Base-by-base conservation (phyloP, 2,888 invertebrate species). In the Sarcophaga caerulescens region DNA sequence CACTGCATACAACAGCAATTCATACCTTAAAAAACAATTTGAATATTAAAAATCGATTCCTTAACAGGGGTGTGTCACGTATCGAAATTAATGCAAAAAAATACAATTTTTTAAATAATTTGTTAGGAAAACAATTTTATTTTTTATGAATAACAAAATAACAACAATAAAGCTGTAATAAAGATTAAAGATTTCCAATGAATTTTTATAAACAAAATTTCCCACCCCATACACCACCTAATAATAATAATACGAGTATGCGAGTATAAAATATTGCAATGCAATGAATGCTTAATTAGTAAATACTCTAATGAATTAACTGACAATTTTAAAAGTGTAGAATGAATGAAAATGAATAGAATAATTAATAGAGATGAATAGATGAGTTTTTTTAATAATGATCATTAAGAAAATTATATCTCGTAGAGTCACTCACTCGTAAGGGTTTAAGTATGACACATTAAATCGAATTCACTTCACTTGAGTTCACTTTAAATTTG, bases 41-140 rank as follows among this genome's bases (percentile, higher is more conserved):
- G 11, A 17, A 65, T 59, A 10, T 21, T 69, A 69, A 57, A 47
- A 62, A 52, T 66, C 35, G 35, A 71, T 60, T 65, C 57, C 59
- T 65, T 80, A 73, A 69, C n/a, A 82, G 25, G 79, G 85, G 82
- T 73, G 85, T 83, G 80, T 80, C 83, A 77, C 65, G 25, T 25
- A 11, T 83, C 1, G n/a, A 66, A 44, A 68, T 25, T 35, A 66
- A 44, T 66, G 44, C 44, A 44, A 59, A 45, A 60, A 45, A 70
- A 73, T 47, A 25, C 25, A 35, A 59, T 66, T 25, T 35, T 57
- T 5, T 17, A 17, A 57, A 57, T 57, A 57, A 57, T 57, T 63
- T 63, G 12, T 57, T 74, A 68, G 4, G 35, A 35, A n/a, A 66
- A 52, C 25, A 17, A 62, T 68, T 57, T 35, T 35, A 10, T 35